phyloP scores from a whole-genome alignment of 2,113 vertebrate genomes.

The Anarrhichthys ocellatus region DNA sequence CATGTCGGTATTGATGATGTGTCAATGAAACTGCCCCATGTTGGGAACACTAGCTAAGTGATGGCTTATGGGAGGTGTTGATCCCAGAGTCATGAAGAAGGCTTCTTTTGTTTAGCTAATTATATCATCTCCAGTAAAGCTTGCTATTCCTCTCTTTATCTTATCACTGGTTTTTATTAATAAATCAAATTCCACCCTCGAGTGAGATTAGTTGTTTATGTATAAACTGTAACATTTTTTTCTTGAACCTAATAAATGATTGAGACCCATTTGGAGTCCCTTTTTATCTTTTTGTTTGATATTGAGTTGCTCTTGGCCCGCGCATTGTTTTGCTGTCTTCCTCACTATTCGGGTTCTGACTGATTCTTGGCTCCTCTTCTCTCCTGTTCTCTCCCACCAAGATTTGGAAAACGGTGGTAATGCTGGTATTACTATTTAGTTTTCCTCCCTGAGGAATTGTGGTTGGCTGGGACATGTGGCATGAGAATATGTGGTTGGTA shows the following conservation, averaged over 20 bases:
- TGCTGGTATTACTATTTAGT: conserved; percentile 64
- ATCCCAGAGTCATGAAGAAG: conserved; percentile 76
- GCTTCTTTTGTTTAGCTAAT: conserved; percentile 82
- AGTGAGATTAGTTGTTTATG: conserved; percentile 87
- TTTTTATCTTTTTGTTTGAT: conserved; percentile 25
- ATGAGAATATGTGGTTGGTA: conserved; percentile 52
- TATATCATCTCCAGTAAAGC: conserved; percentile 65
- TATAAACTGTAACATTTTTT: conserved; percentile 94
- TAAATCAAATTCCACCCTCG: conserved; percentile 83
- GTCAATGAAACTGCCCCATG: conserved; percentile 75
- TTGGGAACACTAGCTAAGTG: conserved; percentile 87
- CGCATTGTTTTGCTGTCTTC: not conserved
- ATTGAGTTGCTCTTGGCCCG: conserved; percentile 21
- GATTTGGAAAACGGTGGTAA: conserved; percentile 76
- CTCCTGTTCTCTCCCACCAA: conserved; percentile 26
- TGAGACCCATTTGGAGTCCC: conserved; percentile 69
- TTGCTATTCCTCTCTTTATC: conserved; percentile 62
- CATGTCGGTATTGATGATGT: conserved; percentile 69
- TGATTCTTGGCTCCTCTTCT: conserved; percentile 63
- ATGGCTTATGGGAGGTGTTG: conserved; percentile 82
- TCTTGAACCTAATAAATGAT: conserved; percentile 93
- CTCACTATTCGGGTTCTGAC: conserved; percentile 56
- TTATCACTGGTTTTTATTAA: conserved; percentile 89
- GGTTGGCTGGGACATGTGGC: conserved; percentile 58
- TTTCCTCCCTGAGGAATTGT: conserved; percentile 68